Evolutionary conservation across 2,113 vertebrate species (phyloP), one percentile per base, ranked within the genome.

Genomic region (Grus americana): DNA sequence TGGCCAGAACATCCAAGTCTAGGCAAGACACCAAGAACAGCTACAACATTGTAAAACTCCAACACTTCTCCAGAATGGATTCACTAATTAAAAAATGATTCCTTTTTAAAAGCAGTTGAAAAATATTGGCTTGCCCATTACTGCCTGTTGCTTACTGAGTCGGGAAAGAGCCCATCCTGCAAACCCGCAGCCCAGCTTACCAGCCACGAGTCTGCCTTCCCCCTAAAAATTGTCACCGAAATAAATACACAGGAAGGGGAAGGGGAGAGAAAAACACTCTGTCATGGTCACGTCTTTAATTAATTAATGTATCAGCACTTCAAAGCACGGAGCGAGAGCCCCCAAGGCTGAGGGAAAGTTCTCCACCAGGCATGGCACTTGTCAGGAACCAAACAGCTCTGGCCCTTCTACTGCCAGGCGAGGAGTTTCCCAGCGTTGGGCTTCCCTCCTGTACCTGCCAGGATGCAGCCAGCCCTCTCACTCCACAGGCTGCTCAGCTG

Each of bases 11-110:
- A 96, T 96, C 93, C 85, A 92, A 96, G 94, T 74, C 90, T 92
- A 96, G 92, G 93, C 96, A 97, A 95, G 74, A 86, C 91, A 96
- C 93, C 97, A 95, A 96, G 86, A 97, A 93, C 95, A 97, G 93
- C 95, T 95, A 86, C 94, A 95, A 88, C 46, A 21, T 8, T 95
- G 90, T 94, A 96, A 97, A 97, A 97, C 82, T 82, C 86, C 81
- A 46, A 91, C 92, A 94, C 92, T 96, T 96, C 71, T 84, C 88
- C 91, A 78, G 93, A 94, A 94, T 94, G 57, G 80, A 67, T 83
- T 93, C 68, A 61, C 93, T 96, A 96, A 95, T 95, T 96, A 90
- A 96, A 94, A 95, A 93, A 87, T 49, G 2, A 92, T 93, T 95
- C 42, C 24, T 85, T 89, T 91, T 42, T 40, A 86, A 96, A 95